Percentiles rank a stretch among this genome's conserved stretches.
phyloP scores from a whole-genome alignment of 2,888 invertebrate genomes.

The Papilio elwesi region DNA sequence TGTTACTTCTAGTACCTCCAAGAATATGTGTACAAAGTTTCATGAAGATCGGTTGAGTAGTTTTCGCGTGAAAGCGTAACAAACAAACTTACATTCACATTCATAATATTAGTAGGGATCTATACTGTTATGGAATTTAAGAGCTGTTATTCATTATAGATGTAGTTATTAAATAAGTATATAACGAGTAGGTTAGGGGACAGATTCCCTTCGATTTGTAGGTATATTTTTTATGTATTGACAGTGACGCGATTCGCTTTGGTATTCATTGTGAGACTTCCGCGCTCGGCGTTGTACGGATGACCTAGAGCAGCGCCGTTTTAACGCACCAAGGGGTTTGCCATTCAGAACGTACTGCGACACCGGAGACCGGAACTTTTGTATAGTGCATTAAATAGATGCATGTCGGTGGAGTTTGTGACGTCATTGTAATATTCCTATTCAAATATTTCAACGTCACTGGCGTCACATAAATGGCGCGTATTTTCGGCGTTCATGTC shows the following conservation, averaged over 20 bases:
- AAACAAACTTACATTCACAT: too few species aligned
- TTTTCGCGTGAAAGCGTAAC: too few species aligned
- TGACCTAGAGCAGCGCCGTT: constrained; percentile 31
- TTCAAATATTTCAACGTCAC: background rate
- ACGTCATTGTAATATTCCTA: background rate
- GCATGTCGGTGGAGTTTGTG: background rate
- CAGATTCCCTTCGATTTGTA: background rate
- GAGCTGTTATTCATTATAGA: too few species aligned
- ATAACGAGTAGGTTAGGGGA: too few species aligned
- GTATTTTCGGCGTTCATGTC: too few species aligned
- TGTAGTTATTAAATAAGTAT: too few species aligned
- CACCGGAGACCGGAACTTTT: constrained; percentile 26
- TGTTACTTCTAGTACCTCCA: too few species aligned
- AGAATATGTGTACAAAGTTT: too few species aligned
- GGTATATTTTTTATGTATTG: constrained; percentile 1
- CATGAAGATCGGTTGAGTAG: too few species aligned
- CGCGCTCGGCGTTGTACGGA: constrained; percentile 16
- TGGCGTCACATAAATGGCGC: background rate
- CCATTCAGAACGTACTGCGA: constrained; percentile 23
- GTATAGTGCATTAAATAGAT: constrained; percentile 15
- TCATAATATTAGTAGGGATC: too few species aligned
- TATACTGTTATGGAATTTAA: background rate
- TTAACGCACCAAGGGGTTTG: constrained; percentile 20
- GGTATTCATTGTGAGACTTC: constrained; percentile 31
- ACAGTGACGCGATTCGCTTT: constrained; percentile 3